A percentile compares a stretch with the other conserved stretches of the same genome.
These are phyloP conservation scores for Hexactinellida sp. DNA, from an alignment of 37 sponge, comb jelly and placozoan species.

Conservation along the genomic window DNA sequence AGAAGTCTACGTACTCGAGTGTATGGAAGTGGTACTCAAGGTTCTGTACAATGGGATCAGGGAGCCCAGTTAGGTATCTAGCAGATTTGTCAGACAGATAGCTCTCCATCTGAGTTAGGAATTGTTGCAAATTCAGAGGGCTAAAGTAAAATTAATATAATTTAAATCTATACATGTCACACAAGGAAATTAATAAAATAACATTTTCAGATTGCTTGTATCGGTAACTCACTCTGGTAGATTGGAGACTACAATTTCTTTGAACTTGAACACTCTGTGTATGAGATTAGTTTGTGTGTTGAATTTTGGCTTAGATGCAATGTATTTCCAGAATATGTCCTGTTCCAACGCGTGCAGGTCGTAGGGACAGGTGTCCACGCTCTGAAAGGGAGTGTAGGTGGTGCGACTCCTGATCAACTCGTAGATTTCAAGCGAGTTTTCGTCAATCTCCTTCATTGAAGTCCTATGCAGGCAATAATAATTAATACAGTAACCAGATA, in stretches of 20 bases:
- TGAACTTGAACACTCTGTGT: background rate
- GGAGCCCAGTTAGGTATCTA: background rate
- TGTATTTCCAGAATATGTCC: slow-evolving; percentile 13
- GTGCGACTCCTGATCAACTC: background rate
- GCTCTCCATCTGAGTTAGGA: background rate
- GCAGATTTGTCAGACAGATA: background rate
- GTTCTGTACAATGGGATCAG: background rate
- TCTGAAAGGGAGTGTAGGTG: background rate
- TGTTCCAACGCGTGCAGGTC: background rate
- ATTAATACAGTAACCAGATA: background rate
- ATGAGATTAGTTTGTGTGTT: background rate
- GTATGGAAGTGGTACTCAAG: slow-evolving; percentile 8
- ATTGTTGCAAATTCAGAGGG: background rate
- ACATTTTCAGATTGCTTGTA: too few species aligned
- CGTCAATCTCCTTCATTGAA: background rate
- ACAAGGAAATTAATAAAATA: too few species aligned
- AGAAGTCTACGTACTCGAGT: background rate
- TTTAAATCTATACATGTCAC: background rate
- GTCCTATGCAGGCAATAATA: background rate
- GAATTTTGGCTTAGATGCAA: background rate
- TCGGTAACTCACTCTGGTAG: background rate
- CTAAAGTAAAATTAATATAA: background rate
- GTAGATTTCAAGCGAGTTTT: background rate
- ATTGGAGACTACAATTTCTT: background rate
- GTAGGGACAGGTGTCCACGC: background rate